phyloP scores from a whole-genome alignment of 2,888 invertebrate species.

The Merodon equestris region DNA sequence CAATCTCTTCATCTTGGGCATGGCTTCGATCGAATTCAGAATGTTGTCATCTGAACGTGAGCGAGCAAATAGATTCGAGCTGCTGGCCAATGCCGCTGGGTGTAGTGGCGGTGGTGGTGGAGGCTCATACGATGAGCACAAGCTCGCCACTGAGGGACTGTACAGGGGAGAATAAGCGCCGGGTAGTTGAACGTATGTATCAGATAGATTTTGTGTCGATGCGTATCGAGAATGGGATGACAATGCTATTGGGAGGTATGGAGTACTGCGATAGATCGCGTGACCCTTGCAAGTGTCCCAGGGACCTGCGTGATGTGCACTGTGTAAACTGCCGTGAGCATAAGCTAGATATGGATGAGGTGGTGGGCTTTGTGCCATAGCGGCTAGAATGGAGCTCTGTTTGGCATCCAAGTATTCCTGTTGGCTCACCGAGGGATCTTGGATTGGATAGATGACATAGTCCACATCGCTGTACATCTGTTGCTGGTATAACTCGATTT shows the following conservation, averaged over 20 bases:
- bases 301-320: constrained; percentile 72
- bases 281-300: constrained; percentile 82
- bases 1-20: constrained; percentile 80
- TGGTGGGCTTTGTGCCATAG: constrained; percentile 83
- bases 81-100: constrained; percentile 78
- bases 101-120: constrained; percentile 83
- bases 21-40: constrained; percentile 83
- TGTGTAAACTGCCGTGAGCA: constrained; percentile 79
- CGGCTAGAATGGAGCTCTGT: constrained; percentile 83
- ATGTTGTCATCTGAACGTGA: constrained; percentile 91
- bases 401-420: constrained; percentile 95
- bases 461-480: constrained; percentile 94
- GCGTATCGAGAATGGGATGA: constrained; percentile 86
- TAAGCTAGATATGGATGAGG: constrained; percentile 80
- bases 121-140: constrained; percentile 84
- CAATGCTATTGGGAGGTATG: constrained; percentile 85
- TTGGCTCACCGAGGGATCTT: constrained; percentile 93
- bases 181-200: constrained; percentile 86
- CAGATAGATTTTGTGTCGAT: constrained; percentile 89
- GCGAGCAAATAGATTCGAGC: constrained; percentile 81
- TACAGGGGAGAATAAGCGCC: constrained; percentile 82
- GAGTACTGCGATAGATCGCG: constrained; percentile 89
- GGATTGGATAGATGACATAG: constrained; percentile 93
- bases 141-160: constrained; percentile 83
- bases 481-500: constrained; percentile 92